Base-by-base conservation (phyloP, 2,888 invertebrate genomes). In the Drosophila phalerata region DNA sequence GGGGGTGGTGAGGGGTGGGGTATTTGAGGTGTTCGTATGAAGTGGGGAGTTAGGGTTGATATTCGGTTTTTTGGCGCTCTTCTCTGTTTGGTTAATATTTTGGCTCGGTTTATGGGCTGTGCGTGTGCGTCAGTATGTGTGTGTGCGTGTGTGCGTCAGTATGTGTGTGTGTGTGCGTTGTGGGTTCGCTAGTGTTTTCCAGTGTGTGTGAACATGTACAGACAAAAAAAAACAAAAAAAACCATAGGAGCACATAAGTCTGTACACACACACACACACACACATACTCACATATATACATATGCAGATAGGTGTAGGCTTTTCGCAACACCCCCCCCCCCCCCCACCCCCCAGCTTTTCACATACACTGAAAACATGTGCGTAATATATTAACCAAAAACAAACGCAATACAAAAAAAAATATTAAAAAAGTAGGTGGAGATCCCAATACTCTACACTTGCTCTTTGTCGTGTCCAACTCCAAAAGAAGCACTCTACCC, bases 31-130 rank as follows among this genome's bases (percentile, higher is more conserved):
- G 48, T 17, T 17, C 19, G n/a, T 0, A 11, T 45, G 9, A 34
- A 37, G 37, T 40, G 70, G 72, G 76, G 52, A 66, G 76, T 75
- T 64, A 58, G 72, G 73, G 71, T 79, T 79, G 83, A 71, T 75
- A 75, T 75, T 65, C 80, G 76, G 76, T 65, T 80, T 69, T 67
- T 76, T 71, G 77, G 73, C 77, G 67, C 84, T 77, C 70, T 71
- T 34, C 84, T 89, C 89, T 89, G 84, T 89, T 89, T 84, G 84
- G 84, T 84, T 84, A 84, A 84, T 89, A 84, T 84, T 84, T 84
- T 78, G 74, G 68, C 65, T 69, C 81, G 69, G 69, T 65, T 69
- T 78, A 78, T 82, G 73, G 73, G 57, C 78, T 63, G 73, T 67
- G 71, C 42, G 66, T 66, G 28, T 19, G 57, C 37, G 45, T 40